Percentiles rank a stretch among this genome's conserved stretches.
Conservation (phyloP, 2,888 invertebrate species). For the Romanomermis culicivorax region DNA sequence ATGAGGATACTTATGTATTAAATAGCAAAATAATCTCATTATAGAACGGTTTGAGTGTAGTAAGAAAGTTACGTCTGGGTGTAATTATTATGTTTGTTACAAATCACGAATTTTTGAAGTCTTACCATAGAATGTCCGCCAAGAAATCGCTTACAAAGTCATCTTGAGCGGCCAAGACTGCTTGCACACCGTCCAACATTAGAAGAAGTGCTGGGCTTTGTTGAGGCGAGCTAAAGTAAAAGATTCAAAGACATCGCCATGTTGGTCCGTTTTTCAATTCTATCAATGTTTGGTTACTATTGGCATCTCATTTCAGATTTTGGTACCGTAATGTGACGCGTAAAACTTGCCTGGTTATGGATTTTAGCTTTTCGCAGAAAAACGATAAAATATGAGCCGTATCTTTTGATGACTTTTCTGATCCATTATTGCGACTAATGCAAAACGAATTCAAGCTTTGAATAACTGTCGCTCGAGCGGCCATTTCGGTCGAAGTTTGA, state of each 20-base stretch:
- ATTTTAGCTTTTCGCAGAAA: constrained; percentile 59
- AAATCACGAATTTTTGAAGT: no score
- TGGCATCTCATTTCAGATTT: no score
- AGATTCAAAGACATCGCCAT: no score
- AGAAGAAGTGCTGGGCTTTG: constrained; percentile 11
- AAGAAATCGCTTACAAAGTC: constrained; percentile 15
- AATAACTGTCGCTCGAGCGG: constrained; percentile 68
- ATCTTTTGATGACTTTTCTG: constrained; percentile 39
- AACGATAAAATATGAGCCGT: constrained; percentile 41
- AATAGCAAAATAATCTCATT: no score
- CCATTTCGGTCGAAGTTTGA: constrained; percentile 44
- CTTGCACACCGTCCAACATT: constrained; percentile 11
- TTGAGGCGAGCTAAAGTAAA: constrained; percentile 40
- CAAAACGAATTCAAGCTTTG: constrained; percentile 68
- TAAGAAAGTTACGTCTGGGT: no score
- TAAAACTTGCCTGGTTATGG: constrained; percentile 56
- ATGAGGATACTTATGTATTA: no score
- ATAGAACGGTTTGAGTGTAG: no score
- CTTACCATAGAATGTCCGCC: no score
- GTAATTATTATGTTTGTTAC: no score
- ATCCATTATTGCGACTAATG: constrained; percentile 39
- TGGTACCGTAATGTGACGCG: no score
- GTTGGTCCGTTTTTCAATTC: no score
- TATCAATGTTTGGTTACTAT: no score
- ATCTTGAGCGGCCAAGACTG: constrained; percentile 19